Conservation (phyloP, 2,113 vertebrate species). For the Gadus macrocephalus region DNA sequence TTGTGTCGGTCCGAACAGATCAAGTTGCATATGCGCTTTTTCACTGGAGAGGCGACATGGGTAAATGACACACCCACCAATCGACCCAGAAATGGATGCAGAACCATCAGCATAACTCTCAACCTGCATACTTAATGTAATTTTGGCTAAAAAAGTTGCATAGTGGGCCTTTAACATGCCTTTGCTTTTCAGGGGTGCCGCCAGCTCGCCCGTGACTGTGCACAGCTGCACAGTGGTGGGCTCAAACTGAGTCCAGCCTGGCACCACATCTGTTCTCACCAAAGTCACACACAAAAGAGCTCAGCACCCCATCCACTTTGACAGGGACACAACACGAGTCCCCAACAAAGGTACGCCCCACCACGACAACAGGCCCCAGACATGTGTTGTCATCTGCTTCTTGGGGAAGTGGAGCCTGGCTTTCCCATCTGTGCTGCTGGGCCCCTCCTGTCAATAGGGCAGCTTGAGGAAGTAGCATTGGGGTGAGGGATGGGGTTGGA, state of each 20-base stretch:
- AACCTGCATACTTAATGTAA: no score
- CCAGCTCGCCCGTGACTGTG: constrained; percentile 2
- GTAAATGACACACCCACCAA: no score
- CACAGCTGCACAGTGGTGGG: constrained; percentile 1
- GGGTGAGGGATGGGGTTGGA: no score
- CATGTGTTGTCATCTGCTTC: constrained; percentile 3
- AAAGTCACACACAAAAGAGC: neutral
- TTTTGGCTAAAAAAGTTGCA: no score
- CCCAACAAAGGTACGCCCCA: neutral
- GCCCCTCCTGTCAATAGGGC: neutral
- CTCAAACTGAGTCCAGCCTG: neutral
- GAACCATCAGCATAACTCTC: no score
- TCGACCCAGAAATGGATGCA: no score
- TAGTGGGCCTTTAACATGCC: no score
- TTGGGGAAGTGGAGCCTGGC: constrained; percentile 1
- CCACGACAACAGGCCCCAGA: neutral
- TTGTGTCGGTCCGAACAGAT: no score
- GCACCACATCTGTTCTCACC: neutral
- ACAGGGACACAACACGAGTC: neutral
- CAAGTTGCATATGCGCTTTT: no score
- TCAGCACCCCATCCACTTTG: neutral
- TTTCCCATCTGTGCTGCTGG: neutral
- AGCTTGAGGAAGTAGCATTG: no score
- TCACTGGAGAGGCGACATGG: no score
- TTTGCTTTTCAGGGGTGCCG: neutral